Base-by-base conservation (phyloP, 2,888 invertebrate species). In the Scaeva pyrastri region DNA sequence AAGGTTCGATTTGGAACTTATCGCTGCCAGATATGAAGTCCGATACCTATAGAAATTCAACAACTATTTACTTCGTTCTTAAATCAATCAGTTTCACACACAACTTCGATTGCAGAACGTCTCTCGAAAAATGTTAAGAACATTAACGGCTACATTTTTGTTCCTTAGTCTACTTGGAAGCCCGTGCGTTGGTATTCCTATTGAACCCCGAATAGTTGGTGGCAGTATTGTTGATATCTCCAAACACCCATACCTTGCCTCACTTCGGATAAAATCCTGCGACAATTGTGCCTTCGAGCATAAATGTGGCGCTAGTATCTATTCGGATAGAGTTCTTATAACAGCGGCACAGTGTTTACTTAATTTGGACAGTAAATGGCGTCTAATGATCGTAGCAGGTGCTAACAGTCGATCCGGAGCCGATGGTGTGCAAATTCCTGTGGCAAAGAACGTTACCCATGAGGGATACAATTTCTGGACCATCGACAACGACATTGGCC, bases 401-500 rank as follows among this genome's bases (percentile, higher is more conserved):
- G 94, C 94, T 0, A 93, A 93, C 1, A 91, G 90, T 2, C 93
- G 91, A 43, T 89, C 90, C 0, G 77, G 88, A 0, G 94, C 93
- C 0, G 91, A 73, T 78, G 95, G 95, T 1, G 81, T 89, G 8
- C 45, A 95, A 2, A 92, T 94, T 6, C 91, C 92, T 19, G 93
- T 95, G 0, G 92, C 92, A 1, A 92, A 92, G 52, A 89, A 94
- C 7, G 87, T 92, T 0, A 91, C 92, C 88, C 94, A 95, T 88
- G 88, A 73, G 90, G 91, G 12, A 89, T 93, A 93, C 36, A 88
- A 91, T 0, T 95, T 94, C 88, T 91, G 92, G 60, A 90, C 73
- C 66, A 88, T 88, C 16, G 94, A 95, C 80, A 93, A 93, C 81
- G 95, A 95, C 75, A 91, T 95, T 16, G 95, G 94, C 0, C 87